Base-by-base conservation (phyloP, 2,113 vertebrate genomes). In the Ciconia boyciana region DNA sequence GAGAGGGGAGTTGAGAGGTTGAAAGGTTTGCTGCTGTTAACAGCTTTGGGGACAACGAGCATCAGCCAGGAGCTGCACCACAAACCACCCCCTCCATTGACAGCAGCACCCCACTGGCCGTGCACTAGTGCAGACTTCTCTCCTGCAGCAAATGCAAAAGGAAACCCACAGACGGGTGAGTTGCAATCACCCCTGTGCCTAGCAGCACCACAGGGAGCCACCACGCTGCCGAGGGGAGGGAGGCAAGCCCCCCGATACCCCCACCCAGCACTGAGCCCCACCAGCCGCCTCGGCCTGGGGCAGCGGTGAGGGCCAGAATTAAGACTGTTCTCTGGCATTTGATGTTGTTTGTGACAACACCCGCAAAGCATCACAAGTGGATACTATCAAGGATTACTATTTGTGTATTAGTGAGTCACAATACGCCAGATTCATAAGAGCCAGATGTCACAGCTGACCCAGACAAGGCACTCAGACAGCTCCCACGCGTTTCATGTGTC, bases 361-460 rank as follows among this genome's bases (percentile, higher is more conserved):
- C 87, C 84, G 29, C 93, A 61, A 29, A 92, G 91, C 96, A 92
- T 97, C 98, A 97, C 96, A 97, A 98, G 97, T 97, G 98, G 97
- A 97, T 97, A 52, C 97, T 98, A 97, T 98, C 97, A 98, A 97
- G 95, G 96, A 97, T 98, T 97, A 96, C 97, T 98, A 97, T 98
- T 98, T 98, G 97, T 98, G 97, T 98, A 96, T 96, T 96, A 74
- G 77, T 98, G 98, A 98, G 97, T 98, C 98, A 98, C 97, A 98
- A 84, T 93, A 97, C 80, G 46, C 98, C 97, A 98, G 97, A 98
- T 98, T 98, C 98, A 96, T 96, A 97, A 98, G 94, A 98, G 97
- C 98, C 98, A 98, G 98, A 98, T 98, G 98, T 98, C 98, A 97
- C 97, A 97, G 97, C 92, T 98, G 98, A 98, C 98, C 98, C 98